phyloP scores from a whole-genome alignment of 1,140 invertebrate species.

The Drosophila simulans region DNA sequence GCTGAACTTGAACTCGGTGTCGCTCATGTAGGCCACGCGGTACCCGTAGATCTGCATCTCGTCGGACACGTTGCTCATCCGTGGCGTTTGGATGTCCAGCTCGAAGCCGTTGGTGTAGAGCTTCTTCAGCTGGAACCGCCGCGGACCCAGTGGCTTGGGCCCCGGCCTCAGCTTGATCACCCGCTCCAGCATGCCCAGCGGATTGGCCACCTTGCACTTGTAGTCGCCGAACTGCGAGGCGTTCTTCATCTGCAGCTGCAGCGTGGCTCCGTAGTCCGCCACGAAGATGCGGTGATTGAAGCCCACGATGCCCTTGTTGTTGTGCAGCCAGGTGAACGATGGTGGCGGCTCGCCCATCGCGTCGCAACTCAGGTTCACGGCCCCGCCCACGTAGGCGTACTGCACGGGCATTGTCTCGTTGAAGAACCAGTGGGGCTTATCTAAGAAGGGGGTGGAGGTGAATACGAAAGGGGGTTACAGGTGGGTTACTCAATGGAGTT shows the following conservation, averaged over 20 bases:
- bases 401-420: slow-evolving; percentile 78
- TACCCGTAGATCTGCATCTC: slow-evolving; percentile 83
- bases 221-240: slow-evolving; percentile 86
- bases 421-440: slow-evolving; percentile 76
- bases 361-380: slow-evolving; percentile 87
- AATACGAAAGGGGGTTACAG: neutral
- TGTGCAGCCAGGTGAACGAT: slow-evolving; percentile 86
- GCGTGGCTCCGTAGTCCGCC: slow-evolving; percentile 84
- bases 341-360: slow-evolving; percentile 86
- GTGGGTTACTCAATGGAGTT: too few species aligned
- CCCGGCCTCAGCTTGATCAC: slow-evolving; percentile 85
- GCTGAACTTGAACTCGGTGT: slow-evolving; percentile 69
- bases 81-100: slow-evolving; percentile 79
- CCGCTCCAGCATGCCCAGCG: slow-evolving; percentile 85
- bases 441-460: slow-evolving; percentile 29
- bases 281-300: slow-evolving; percentile 83
- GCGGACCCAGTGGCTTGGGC: slow-evolving; percentile 85
- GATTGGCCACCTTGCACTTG: slow-evolving; percentile 86
- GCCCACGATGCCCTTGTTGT: slow-evolving; percentile 77
- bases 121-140: slow-evolving; percentile 76
- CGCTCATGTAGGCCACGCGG: slow-evolving; percentile 76
- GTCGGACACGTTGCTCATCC: slow-evolving; percentile 63
- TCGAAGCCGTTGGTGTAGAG: slow-evolving; percentile 80
- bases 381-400: slow-evolving; percentile 85
- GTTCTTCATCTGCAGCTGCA: slow-evolving; percentile 85